phyloP scores from a whole-genome alignment of 2,797 vertebrate genomes.

The Leptodactylus fallax region DNA sequence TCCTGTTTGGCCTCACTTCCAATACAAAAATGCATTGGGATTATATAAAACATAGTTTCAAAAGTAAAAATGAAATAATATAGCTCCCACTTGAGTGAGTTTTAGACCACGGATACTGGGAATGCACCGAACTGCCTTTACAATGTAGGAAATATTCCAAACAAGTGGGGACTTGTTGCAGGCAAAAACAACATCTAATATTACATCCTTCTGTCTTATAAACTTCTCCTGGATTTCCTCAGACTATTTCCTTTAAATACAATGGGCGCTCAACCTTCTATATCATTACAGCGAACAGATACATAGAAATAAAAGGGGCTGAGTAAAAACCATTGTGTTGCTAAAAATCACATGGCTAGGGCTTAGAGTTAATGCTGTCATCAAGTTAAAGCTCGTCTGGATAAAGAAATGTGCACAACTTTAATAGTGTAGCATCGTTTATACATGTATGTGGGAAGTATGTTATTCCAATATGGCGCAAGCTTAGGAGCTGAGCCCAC shows the following conservation, averaged over 20 bases:
- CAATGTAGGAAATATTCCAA: constrained; percentile 8
- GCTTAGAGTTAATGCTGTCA: not conserved
- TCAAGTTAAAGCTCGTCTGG: not conserved
- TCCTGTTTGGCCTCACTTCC: constrained; percentile 48
- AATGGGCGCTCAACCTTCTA: not conserved
- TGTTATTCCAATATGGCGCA: too few species aligned
- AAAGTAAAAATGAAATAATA: constrained; percentile 51
- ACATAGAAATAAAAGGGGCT: not conserved
- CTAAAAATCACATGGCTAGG: not conserved
- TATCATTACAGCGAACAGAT: not conserved
- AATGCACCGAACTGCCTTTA: not conserved
- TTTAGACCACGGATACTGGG: constrained; percentile 19
- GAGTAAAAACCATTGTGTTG: constrained; percentile 10
- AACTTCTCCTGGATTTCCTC: constrained; percentile 15
- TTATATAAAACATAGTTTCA: constrained; percentile 17
- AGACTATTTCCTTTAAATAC: constrained; percentile 5
- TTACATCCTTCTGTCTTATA: constrained; percentile 9
- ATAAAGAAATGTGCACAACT: constrained; percentile 13
- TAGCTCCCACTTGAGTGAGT: constrained; percentile 12
- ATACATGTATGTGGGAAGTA: too few species aligned
- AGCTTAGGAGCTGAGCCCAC: too few species aligned
- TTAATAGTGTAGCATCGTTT: not conserved
- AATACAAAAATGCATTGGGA: constrained; percentile 30
- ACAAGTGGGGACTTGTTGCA: constrained; percentile 12
- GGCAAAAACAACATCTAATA: constrained; percentile 3